These are phyloP conservation scores for Dryococelus australis DNA, from an alignment of 2,888 invertebrate genomes.

Conservation along the genomic window DNA sequence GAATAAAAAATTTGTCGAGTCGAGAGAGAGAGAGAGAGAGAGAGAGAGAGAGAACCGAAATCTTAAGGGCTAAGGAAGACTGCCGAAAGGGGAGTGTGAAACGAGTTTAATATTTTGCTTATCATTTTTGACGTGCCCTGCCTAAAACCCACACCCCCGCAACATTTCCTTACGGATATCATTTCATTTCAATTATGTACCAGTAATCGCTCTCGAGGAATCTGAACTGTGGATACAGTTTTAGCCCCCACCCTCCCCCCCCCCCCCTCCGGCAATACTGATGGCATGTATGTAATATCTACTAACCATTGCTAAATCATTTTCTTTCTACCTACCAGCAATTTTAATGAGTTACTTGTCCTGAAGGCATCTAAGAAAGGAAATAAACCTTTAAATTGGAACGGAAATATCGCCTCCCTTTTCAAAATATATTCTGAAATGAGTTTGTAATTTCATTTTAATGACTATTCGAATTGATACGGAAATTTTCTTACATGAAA, in stretches of 20 bases:
- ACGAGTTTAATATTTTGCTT: background rate
- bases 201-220: background rate
- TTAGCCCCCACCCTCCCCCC: background rate
- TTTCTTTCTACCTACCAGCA: conserved; percentile 36
- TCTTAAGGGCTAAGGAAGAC: background rate
- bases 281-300: conserved; percentile 37
- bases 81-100: background rate
- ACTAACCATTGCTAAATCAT: conserved; percentile 39
- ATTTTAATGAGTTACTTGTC: conserved; percentile 39
- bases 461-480: background rate
- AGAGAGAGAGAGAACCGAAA: background rate
- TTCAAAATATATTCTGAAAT: background rate
- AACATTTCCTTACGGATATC: background rate
- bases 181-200: conserved; percentile 5
- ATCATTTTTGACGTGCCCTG: background rate
- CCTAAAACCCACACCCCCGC: background rate
- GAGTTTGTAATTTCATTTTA: background rate
- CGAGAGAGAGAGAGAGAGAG: background rate
- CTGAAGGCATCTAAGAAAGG: conserved; percentile 28
- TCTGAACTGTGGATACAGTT: conserved; percentile 17
- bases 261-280: conserved; percentile 22
- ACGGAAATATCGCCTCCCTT: background rate
- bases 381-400: background rate
- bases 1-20: no score
- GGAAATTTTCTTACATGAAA: no score